A percentile compares a stretch with the other conserved stretches of the same genome.
These are phyloP conservation scores for Clarias magur DNA, from an alignment of 2,113 vertebrate genomes.

Conservation along the genomic window DNA sequence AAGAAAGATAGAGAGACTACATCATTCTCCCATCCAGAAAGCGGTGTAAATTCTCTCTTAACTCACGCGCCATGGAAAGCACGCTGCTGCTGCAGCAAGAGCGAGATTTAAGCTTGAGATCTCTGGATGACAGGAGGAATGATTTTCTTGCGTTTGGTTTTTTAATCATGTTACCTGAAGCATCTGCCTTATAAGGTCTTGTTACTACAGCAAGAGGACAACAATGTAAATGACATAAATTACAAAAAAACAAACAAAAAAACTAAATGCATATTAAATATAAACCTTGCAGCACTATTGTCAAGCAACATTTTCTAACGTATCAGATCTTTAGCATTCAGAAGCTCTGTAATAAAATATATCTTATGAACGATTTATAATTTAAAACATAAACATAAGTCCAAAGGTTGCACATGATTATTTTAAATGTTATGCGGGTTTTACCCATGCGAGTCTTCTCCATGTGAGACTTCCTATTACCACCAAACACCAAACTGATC, in stretches of 20 bases:
- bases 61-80: neutral
- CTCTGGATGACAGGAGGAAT: neutral
- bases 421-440: neutral
- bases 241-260: no score
- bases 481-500: neutral
- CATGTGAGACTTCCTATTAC: neutral
- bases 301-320: neutral
- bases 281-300: neutral
- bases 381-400: neutral
- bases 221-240: neutral
- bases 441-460: neutral
- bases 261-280: neutral
- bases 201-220: neutral
- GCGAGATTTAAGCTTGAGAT: neutral
- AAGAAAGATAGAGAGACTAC: neutral
- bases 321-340: neutral
- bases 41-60: neutral
- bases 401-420: neutral
- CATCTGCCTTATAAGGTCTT: neutral
- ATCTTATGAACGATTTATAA: neutral
- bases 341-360: neutral
- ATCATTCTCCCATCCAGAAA: neutral
- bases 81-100: neutral
- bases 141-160: neutral
- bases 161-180: neutral